Evolutionary conservation across 35 echinoderm and acorn worm species (phyloP).

Genomic region (Amphiura filiformis): DNA sequence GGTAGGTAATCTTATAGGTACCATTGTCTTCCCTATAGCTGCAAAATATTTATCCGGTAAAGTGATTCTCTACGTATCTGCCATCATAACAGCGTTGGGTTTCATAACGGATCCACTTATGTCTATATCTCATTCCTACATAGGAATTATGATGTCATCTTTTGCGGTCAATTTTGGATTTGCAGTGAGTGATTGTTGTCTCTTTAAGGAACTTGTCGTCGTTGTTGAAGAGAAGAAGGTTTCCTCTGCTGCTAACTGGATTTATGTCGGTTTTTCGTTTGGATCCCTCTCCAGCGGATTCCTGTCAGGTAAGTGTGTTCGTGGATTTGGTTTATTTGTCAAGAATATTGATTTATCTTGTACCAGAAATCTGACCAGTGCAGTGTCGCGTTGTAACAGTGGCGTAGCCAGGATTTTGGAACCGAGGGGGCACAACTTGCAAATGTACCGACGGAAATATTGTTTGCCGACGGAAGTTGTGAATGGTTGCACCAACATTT

Average conservation of each 20-base stretch:
- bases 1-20: background rate
- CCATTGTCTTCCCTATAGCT: background rate
- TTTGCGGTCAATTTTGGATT: background rate
- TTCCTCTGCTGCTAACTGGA: background rate
- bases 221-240: background rate
- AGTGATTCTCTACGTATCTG: background rate
- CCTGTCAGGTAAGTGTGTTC: background rate
- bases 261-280: background rate
- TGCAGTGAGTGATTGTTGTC: background rate
- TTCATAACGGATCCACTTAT: background rate
- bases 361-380: no score
- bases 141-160: background rate
- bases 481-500: no score
- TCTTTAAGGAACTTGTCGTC: background rate
- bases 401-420: no score
- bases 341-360: no score
- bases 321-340: no score
- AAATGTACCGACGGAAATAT: no score
- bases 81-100: background rate
- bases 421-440: no score
- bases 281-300: background rate
- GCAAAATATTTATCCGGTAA: background rate
- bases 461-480: no score
- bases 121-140: background rate
- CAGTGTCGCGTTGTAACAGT: no score